Evolutionary conservation across 64 coral and sea anemone species (phyloP), one percentile per base, ranked within the genome.

Genomic region (Montipora efflorescens): DNA sequence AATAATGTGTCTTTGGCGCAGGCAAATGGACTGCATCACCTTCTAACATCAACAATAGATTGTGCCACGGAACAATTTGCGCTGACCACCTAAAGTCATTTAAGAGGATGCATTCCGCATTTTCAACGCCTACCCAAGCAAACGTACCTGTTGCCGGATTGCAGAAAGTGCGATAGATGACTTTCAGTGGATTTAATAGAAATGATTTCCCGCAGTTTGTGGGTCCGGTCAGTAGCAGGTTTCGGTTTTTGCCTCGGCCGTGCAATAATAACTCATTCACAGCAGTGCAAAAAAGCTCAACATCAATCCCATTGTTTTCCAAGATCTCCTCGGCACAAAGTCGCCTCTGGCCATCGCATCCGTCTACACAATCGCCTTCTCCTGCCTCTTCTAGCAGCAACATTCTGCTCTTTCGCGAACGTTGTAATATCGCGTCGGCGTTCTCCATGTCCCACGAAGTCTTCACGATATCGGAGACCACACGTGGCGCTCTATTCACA

Each of bases 151-250:
- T 88, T 43, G 84, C 84, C 15, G 84, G 84, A 53, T 88, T 88
- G 47, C 53, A 48, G 50, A 88, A 88, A 15, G 61, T 71, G 67
- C 46, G 36, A 74, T 73, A 88, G 44, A 88, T 55, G 12, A 71
- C 67, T 48, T 88, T 88, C 10, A 88, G 66, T 14, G 84, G 84
- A 36, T 74, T 88, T 43, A 88, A 55, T 10, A 88, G 67, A 74
- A 88, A 88, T 16, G 67, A 73, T 88, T 72, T 88, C 12, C 84
- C 67, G 47, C 84, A 88, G 59, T 91, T 91, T 25, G 89, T 77
- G 58, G 50, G 76, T 23, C 89, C 75, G 19, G 47, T 62, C 55
- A 91, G 50, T 19, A 67, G 53, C 21, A 91, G 74, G 76, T 91
- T 91, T 5, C 89, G 50, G 77, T 91, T 78, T 77, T 91, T 91